A percentile compares a stretch with the other conserved stretches of the same genome.
These are phyloP conservation scores for Marmota monax DNA, from an alignment of 2,113 vertebrate species.

Conservation along the genomic window DNA sequence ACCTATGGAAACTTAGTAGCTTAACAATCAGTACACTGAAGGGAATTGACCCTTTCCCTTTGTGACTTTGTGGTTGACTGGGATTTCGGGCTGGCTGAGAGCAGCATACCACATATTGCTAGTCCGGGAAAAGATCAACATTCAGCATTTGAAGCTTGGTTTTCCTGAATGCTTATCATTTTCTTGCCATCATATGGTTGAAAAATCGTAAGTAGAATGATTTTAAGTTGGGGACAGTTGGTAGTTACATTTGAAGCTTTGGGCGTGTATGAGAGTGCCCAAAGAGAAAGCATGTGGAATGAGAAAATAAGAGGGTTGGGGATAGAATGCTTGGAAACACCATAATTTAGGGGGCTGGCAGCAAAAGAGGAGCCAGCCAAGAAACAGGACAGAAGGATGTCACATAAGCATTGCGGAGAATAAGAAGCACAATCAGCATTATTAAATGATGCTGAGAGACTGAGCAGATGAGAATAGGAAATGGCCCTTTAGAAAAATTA, in stretches of 20 bases:
- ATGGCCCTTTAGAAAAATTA: neutral
- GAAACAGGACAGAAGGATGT: slow-evolving; percentile 25
- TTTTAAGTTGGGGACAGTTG: neutral
- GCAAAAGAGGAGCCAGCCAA: slow-evolving; percentile 46
- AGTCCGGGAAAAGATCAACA: neutral
- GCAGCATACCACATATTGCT: neutral
- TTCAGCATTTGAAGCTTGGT: neutral
- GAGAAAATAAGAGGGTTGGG: slow-evolving; percentile 49
- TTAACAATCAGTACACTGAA: neutral
- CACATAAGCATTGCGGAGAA: neutral
- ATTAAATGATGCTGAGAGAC: neutral
- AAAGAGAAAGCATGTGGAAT: slow-evolving; percentile 30
- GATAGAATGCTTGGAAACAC: slow-evolving; percentile 46
- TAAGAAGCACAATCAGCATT: no score
- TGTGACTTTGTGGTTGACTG: neutral
- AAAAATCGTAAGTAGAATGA: neutral
- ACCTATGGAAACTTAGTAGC: neutral
- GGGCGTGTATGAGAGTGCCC: neutral
- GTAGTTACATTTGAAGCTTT: neutral
- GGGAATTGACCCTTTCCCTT: neutral
- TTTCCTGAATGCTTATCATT: neutral
- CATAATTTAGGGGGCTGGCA: slow-evolving; percentile 56
- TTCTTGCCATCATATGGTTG: neutral
- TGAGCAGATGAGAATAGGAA: neutral
- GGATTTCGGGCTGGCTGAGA: neutral